Base-by-base conservation (phyloP, 2,888 invertebrate species). In the Miltochrista miniata region DNA sequence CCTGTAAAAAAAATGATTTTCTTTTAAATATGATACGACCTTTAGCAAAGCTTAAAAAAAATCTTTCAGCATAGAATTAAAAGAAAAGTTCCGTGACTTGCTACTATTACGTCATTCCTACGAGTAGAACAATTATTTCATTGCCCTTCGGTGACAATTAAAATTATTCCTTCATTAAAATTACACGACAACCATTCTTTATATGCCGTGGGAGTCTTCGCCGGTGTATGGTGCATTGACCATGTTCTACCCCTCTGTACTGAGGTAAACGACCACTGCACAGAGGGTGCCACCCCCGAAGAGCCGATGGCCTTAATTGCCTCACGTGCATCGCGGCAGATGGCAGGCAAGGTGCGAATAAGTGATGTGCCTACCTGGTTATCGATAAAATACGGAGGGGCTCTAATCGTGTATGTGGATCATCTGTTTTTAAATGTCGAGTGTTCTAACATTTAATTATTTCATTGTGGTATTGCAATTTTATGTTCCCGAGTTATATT, bases 311-410 rank as follows among this genome's bases (percentile, higher is more conserved):
- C 77, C 81, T 85, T 88, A 90, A 90, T 89, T 87, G 80, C 87
- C 82, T 87, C 86, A 87, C 88, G 87, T 87, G 88, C 80, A 79
- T 76, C 72, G 70, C 78, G 85, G 90, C 90, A 90, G 90, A 88
- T 90, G 89, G 85, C 59, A 79, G 83, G 87, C 90, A 91, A 91
- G 90, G 90, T 91, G 90, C 87, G 80, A 79, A 74, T 70, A 77
- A 90, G 89, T 77, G 90, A 74, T 83, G 90, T 72, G 70, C 81
- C 74, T 72, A 70, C 81, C 74, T 72, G 70, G 69, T 73, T 83
- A 79, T 87, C 88, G 87, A 88, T 85, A 76, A 70, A 73, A 73
- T 68, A 64, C 59, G 61, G 63, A 68, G n/a, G 51, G 37, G 56
- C 61, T 60, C 56, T 62, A 56, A 55, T 65, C 62, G 60, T 64